Evolutionary conservation across 2,113 vertebrate species (phyloP).

Genomic region (Aepyceros melampus): DNA sequence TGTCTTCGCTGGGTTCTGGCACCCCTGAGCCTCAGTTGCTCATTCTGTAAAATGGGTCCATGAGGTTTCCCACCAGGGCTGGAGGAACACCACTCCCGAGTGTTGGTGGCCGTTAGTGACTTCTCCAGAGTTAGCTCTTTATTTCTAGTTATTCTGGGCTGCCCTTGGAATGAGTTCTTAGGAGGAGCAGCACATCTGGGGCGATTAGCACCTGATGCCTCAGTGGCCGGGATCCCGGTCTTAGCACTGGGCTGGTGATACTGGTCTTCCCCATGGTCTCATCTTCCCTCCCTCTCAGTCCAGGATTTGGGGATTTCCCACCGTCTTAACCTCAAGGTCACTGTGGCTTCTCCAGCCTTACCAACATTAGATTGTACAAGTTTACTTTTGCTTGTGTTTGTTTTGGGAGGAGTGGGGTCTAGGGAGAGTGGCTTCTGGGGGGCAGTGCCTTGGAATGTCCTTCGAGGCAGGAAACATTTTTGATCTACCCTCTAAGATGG

Average conservation of each 20-base stretch:
- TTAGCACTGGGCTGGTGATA: not conserved
- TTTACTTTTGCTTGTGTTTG: not conserved
- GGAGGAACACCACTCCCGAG: not conserved
- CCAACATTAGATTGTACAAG: not conserved
- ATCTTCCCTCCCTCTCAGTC: not conserved
- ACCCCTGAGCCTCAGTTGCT: not conserved
- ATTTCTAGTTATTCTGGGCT: not conserved
- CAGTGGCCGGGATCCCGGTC: accelerated
- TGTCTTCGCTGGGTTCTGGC: not conserved
- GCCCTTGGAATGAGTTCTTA: not conserved
- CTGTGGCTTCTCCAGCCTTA: not conserved
- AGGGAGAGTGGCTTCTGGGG: not conserved
- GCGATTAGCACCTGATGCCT: not conserved
- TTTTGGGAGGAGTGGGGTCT: not conserved
- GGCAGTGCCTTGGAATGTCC: not conserved
- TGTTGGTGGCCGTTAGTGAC: not conserved
- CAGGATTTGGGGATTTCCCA: not conserved
- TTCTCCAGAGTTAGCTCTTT: not conserved
- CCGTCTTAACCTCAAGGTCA: not conserved
- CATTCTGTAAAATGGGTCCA: not conserved
- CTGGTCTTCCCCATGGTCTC: accelerated
- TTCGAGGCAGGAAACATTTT: not conserved
- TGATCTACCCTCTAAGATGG: not conserved
- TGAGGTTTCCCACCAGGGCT: too few species aligned
- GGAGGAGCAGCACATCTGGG: too few species aligned